Evolutionary conservation across 2,888 invertebrate species (phyloP).

Genomic region (Leptarthrus brevirostris): DNA sequence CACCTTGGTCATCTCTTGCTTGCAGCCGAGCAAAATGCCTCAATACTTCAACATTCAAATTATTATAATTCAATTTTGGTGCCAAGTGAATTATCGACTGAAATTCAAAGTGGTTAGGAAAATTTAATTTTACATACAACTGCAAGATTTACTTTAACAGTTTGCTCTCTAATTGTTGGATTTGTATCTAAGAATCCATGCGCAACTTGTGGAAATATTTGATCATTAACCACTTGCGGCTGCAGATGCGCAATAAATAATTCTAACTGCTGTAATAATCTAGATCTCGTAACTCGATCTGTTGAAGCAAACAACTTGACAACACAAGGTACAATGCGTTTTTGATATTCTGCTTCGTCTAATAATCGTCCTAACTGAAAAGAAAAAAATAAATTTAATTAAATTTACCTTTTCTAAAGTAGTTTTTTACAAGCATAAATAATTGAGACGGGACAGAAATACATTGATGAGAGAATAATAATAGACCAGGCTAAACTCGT

Average conservation of each 20-base stretch:
- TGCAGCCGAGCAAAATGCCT: conserved; percentile 96
- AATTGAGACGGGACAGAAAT: no score
- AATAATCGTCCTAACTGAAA: conserved; percentile 89
- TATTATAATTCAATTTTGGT: conserved; percentile 96
- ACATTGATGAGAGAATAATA: no score
- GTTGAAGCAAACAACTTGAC: conserved; percentile 96
- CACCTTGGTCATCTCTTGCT: conserved; percentile 93
- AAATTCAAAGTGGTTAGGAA: conserved; percentile 51
- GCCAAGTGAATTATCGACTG: conserved; percentile 94
- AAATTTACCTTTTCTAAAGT: no score
- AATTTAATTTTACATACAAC: neutral
- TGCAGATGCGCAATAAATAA: conserved; percentile 86
- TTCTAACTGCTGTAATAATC: conserved; percentile 93
- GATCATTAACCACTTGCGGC: conserved; percentile 89
- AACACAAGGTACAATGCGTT: conserved; percentile 95
- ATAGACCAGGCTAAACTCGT: no score
- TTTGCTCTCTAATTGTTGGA: conserved; percentile 95
- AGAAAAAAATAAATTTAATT: conserved; percentile 34
- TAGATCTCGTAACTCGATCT: conserved; percentile 93
- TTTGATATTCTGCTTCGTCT: conserved; percentile 93
- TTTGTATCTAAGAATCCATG: conserved; percentile 98
- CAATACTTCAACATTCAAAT: conserved; percentile 95
- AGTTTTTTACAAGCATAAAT: no score
- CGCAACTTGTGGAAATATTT: conserved; percentile 92
- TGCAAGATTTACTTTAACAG: conserved; percentile 81